Conservation (phyloP, 2,797 vertebrate species). For the Myotis findleyi region DNA sequence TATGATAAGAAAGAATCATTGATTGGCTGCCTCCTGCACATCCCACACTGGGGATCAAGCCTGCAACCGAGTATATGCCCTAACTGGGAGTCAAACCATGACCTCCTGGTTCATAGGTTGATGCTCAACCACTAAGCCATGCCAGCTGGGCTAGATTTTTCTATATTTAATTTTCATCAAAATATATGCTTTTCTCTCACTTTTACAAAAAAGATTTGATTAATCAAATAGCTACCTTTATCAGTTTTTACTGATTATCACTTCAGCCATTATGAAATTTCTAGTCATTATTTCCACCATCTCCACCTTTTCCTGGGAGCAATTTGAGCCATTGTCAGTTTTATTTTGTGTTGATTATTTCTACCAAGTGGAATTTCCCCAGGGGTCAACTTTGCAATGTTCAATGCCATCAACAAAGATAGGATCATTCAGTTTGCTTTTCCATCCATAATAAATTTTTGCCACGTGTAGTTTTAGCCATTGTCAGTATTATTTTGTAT, state of each 20-base stretch:
- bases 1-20: no score
- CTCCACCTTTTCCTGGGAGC: slow-evolving; percentile 42
- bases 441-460: slow-evolving; percentile 62
- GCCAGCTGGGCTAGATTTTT: background rate
- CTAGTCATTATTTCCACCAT: slow-evolving; percentile 50
- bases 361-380: slow-evolving; percentile 60
- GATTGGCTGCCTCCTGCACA: no score
- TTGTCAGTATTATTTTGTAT: slow-evolving; percentile 66
- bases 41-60: no score
- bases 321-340: slow-evolving; percentile 46
- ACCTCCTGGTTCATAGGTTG: no score
- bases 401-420: slow-evolving; percentile 48
- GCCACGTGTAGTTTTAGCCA: slow-evolving; percentile 38
- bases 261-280: slow-evolving; percentile 40
- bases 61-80: no score
- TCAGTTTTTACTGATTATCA: slow-evolving; percentile 50
- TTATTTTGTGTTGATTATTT: slow-evolving; percentile 65
- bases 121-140: no score
- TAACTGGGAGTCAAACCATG: no score
- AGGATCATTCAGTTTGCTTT: slow-evolving; percentile 67
- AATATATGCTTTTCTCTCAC: background rate
- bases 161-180: slow-evolving; percentile 41
- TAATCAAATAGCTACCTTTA: slow-evolving; percentile 22
- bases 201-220: slow-evolving; percentile 14
- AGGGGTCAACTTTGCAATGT: slow-evolving; percentile 34